Conservation (phyloP, 2,797 vertebrate species). For the Phrynocephalus forsythii region DNA sequence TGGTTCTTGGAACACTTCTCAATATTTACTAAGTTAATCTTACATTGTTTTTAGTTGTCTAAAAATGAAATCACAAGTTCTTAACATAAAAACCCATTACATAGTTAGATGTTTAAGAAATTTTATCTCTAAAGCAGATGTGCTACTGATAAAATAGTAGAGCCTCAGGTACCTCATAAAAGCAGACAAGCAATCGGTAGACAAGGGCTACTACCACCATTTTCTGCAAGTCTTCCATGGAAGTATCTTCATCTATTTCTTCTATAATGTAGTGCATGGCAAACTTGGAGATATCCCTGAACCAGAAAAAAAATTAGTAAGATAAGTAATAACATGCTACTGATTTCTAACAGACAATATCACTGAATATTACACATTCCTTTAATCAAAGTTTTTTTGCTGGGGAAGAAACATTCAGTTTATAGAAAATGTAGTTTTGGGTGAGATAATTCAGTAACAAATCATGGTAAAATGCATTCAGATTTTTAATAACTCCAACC, state of each 20-base stretch:
- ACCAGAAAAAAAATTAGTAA: conserved; percentile 56
- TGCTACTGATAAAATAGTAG: not conserved
- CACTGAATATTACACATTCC: not conserved
- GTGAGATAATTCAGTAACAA: not conserved
- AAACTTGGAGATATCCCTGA: conserved; percentile 94
- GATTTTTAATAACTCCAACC: not conserved
- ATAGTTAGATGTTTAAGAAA: not conserved
- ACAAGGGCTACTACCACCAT: conserved; percentile 95
- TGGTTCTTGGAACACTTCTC: not conserved
- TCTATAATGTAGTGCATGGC: conserved; percentile 96
- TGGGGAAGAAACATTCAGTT: not conserved
- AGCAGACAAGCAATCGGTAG: conserved; percentile 93
- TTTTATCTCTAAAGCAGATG: not conserved
- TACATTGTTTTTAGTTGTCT: not conserved
- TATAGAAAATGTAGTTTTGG: not conserved
- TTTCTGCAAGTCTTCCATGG: conserved; percentile 96
- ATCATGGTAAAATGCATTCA: not conserved
- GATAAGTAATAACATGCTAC: not conserved
- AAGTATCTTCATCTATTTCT: conserved; percentile 96
- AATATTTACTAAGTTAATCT: not conserved
- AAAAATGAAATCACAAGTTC: not conserved
- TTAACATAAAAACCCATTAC: not conserved
- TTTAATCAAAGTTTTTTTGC: not conserved
- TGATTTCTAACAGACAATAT: not conserved
- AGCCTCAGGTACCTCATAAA: conserved; percentile 88